A percentile compares a stretch with the other conserved stretches of the same genome.
Conservation (phyloP, 2,888 invertebrate genomes). For the Cephus nigrinus region DNA sequence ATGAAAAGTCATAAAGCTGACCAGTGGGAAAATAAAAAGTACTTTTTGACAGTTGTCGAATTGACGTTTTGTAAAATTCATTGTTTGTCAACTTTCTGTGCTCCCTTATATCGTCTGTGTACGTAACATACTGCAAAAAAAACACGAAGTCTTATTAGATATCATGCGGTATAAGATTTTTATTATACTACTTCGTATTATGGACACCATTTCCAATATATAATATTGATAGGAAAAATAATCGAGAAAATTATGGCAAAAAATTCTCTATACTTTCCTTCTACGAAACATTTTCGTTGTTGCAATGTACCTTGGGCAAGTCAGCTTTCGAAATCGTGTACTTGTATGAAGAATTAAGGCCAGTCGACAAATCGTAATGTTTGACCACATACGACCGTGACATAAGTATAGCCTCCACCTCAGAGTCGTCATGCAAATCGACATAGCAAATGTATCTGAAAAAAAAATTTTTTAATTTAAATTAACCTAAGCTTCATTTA, state of each 20-base stretch:
- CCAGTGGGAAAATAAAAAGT: constrained; percentile 74
- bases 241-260: background rate
- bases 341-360: constrained; percentile 50
- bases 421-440: constrained; percentile 59
- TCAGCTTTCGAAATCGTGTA: constrained; percentile 64
- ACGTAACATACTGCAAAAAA: constrained; percentile 19
- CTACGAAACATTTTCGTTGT: background rate
- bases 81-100: constrained; percentile 71
- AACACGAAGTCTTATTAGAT: background rate
- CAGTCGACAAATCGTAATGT: constrained; percentile 38
- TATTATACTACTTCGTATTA: background rate
- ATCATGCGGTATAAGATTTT: background rate
- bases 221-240: too few species aligned
- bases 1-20: constrained; percentile 63
- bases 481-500: background rate
- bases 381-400: constrained; percentile 70
- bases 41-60: constrained; percentile 70
- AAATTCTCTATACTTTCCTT: background rate
- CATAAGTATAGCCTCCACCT: constrained; percentile 67
- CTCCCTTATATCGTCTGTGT: constrained; percentile 65
- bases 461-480: too few species aligned
- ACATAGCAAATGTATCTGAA: constrained; percentile 71
- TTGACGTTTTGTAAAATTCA: constrained; percentile 70
- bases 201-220: too few species aligned
- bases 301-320: constrained; percentile 46